Evolutionary conservation across 2,113 vertebrate genomes (phyloP).

Genomic region (Piliocolobus tephrosceles): DNA sequence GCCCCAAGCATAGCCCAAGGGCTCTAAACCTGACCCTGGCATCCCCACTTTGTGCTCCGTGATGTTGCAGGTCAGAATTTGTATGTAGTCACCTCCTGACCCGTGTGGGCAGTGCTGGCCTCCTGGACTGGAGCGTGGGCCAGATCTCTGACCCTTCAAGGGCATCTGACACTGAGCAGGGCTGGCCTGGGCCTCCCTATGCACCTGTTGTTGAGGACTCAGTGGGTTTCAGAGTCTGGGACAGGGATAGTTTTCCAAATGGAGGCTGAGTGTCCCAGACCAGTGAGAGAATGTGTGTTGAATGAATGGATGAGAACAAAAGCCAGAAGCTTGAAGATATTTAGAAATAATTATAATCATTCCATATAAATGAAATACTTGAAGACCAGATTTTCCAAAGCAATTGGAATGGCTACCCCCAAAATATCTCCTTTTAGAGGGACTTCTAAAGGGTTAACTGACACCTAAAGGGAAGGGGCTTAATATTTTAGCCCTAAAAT

Average conservation of each 20-base stretch:
- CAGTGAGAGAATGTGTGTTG: too few species aligned
- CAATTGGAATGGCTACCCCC: background rate
- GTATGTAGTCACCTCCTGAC: background rate
- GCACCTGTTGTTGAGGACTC: rapidly evolving
- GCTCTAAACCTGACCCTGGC: background rate
- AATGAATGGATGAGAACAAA: background rate
- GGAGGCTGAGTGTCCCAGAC: background rate
- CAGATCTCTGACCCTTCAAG: background rate
- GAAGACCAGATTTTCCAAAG: background rate
- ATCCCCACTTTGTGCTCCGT: too few species aligned
- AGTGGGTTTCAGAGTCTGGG: background rate
- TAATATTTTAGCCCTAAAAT: background rate
- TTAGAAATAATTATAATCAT: background rate
- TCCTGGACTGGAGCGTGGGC: background rate
- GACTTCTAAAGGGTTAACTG: background rate
- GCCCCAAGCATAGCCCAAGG: too few species aligned
- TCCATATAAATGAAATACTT: background rate
- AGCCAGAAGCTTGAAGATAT: background rate
- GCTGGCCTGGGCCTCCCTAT: background rate
- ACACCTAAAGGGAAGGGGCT: background rate
- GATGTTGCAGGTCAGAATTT: background rate
- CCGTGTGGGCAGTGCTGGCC: background rate
- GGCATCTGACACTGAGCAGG: rapidly evolving
- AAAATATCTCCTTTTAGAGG: background rate
- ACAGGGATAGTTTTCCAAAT: background rate